Evolutionary conservation across 2,113 vertebrate species (phyloP).

Genomic region (Apodemus speciosus): DNA sequence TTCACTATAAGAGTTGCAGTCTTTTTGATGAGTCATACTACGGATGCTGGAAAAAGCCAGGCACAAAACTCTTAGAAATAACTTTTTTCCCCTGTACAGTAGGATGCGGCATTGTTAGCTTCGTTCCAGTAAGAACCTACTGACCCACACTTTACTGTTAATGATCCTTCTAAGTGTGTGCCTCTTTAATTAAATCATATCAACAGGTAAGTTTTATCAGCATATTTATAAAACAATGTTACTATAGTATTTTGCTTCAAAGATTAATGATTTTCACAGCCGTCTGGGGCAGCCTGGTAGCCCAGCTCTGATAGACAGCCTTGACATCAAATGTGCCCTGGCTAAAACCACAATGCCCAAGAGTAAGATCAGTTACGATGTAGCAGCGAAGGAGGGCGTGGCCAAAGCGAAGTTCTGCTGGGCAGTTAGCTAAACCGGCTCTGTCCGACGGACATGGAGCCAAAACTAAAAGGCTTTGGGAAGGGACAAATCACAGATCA

Average conservation of each 20-base stretch:
- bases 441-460: not conserved
- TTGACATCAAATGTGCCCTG: not conserved
- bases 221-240: not conserved
- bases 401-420: not conserved
- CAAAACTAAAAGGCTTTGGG: too few species aligned
- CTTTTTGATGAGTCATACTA: not conserved
- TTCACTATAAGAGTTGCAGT: not conserved
- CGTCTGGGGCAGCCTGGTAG: not conserved
- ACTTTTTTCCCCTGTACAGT: not conserved
- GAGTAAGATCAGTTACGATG: not conserved
- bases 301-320: not conserved
- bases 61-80: slow-evolving; percentile 13
- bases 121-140: not conserved
- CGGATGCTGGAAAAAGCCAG: not conserved
- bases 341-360: not conserved
- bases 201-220: slow-evolving; percentile 18
- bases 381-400: too few species aligned
- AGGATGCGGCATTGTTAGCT: not conserved
- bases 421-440: not conserved
- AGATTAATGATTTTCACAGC: slow-evolving; percentile 30
- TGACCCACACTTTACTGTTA: slow-evolving; percentile 16
- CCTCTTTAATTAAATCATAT: not conserved
- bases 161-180: not conserved
- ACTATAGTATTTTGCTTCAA: slow-evolving; percentile 7
- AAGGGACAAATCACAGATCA: not conserved